A percentile compares a stretch with the other conserved stretches of the same genome.
phyloP scores from a whole-genome alignment of 2,797 vertebrate species.

The Strix occidentalis region DNA sequence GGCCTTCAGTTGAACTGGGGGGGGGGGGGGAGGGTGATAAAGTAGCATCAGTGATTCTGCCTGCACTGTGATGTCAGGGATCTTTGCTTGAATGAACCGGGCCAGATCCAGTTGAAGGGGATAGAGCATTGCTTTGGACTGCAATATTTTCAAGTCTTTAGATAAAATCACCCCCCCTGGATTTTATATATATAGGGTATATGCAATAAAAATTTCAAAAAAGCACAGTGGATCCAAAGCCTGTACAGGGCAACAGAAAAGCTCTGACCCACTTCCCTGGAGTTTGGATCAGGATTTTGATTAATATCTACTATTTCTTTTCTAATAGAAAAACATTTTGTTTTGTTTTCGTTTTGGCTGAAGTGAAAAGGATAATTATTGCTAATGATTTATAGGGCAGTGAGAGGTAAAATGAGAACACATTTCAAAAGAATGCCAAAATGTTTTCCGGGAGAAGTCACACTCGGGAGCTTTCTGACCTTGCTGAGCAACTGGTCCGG shows the following conservation, averaged over 20 bases:
- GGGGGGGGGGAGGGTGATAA: not conserved
- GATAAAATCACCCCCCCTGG: not conserved
- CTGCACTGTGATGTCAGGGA: rapidly evolving
- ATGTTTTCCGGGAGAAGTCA: not conserved
- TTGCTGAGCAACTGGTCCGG: not conserved
- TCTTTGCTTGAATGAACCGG: not conserved
- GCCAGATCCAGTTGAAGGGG: not conserved
- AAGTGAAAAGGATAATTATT: not conserved
- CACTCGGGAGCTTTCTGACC: not conserved
- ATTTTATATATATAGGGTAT: not conserved
- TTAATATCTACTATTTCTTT: not conserved
- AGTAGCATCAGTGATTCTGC: not conserved
- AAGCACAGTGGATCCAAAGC: not conserved
- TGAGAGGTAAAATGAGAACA: not conserved
- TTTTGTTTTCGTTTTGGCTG: not conserved
- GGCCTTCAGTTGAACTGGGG: not conserved
- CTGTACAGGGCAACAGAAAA: not conserved
- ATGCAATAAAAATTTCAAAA: not conserved
- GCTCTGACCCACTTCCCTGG: not conserved
- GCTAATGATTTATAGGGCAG: not conserved
- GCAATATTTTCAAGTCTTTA: not conserved
- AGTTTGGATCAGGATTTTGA: not conserved
- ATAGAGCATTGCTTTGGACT: not conserved
- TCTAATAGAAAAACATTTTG: not conserved
- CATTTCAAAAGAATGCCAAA: not conserved